Conservation (phyloP, 23 tunicate genomes). For the Trididemnum miniatum region DNA sequence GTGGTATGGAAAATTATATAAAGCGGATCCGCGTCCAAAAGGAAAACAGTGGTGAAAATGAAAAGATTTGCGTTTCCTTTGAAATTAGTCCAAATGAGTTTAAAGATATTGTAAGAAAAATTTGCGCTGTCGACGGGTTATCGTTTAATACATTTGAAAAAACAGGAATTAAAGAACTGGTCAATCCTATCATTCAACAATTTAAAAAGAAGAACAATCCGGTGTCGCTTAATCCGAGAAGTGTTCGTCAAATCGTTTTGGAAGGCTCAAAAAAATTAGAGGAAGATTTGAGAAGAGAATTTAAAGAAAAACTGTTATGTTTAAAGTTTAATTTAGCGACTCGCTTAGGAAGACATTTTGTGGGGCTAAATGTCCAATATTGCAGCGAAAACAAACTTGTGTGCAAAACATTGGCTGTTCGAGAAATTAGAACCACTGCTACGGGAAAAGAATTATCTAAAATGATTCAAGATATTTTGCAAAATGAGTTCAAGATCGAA, state of each 20-base stretch:
- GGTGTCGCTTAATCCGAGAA: background rate
- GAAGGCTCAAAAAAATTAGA: background rate
- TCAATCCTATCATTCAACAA: background rate
- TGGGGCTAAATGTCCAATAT: background rate
- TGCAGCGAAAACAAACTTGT: background rate
- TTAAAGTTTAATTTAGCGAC: constrained; percentile 2
- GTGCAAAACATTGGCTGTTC: constrained; percentile 6
- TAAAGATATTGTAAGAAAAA: too few relatives aligned
- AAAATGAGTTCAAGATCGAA: background rate
- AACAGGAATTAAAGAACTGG: background rate
- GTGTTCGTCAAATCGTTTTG: background rate
- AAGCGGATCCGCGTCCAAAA: too few relatives aligned
- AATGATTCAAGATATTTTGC: background rate
- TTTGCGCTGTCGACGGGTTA: too few relatives aligned
- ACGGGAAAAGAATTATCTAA: background rate
- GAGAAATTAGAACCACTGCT: background rate
- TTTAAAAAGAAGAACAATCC: background rate
- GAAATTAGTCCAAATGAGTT: too few relatives aligned
- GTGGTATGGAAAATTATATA: too few relatives aligned
- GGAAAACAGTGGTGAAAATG: too few relatives aligned
- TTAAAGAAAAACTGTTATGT: background rate
- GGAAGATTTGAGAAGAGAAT: background rate
- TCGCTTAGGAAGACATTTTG: background rate
- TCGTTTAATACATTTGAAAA: too few relatives aligned
- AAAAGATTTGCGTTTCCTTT: too few relatives aligned